Evolutionary conservation across 2,888 invertebrate genomes (phyloP).

Genomic region (Vandiemenella viatica): DNA sequence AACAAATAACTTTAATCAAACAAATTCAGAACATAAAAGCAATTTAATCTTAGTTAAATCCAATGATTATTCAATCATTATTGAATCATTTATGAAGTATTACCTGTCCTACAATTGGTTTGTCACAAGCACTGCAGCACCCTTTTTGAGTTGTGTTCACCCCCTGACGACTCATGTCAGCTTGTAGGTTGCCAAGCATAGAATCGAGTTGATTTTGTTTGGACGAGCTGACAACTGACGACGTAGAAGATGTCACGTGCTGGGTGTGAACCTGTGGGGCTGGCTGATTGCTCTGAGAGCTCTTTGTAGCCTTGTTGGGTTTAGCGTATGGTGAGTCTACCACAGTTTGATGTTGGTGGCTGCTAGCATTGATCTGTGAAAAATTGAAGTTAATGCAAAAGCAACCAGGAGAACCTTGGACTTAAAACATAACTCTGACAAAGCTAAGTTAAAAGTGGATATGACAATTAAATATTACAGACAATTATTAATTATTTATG

Average conservation of each 20-base stretch:
- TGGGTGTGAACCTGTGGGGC: background rate
- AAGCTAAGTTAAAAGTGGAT: too few species aligned
- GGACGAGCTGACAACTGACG: slow-evolving; percentile 1
- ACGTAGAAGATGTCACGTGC: background rate
- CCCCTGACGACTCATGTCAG: slow-evolving; percentile 97
- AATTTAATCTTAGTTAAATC: too few species aligned
- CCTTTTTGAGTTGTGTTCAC: slow-evolving; percentile 98
- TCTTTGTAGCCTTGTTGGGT: slow-evolving; percentile 40
- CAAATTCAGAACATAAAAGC: too few species aligned
- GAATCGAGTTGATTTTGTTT: slow-evolving; percentile 58
- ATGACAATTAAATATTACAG: background rate
- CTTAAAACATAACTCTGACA: slow-evolving; percentile 8
- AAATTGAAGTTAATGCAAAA: too few species aligned
- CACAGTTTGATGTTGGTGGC: slow-evolving; percentile 46
- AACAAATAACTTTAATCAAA: too few species aligned
- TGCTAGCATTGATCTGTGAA: slow-evolving; percentile 40
- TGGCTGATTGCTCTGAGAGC: slow-evolving; percentile 41
- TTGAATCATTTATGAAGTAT: too few species aligned
- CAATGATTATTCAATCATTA: too few species aligned
- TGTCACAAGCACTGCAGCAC: slow-evolving; percentile 96
- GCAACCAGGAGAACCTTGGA: too few species aligned
- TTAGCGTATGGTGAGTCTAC: slow-evolving; percentile 55
- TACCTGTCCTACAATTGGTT: slow-evolving; percentile 94
- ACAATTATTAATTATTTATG: background rate
- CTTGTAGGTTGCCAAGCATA: slow-evolving; percentile 88